These are phyloP conservation scores for Agrilus planipennis DNA, from an alignment of 1,140 invertebrate genomes.

Conservation along the genomic window DNA sequence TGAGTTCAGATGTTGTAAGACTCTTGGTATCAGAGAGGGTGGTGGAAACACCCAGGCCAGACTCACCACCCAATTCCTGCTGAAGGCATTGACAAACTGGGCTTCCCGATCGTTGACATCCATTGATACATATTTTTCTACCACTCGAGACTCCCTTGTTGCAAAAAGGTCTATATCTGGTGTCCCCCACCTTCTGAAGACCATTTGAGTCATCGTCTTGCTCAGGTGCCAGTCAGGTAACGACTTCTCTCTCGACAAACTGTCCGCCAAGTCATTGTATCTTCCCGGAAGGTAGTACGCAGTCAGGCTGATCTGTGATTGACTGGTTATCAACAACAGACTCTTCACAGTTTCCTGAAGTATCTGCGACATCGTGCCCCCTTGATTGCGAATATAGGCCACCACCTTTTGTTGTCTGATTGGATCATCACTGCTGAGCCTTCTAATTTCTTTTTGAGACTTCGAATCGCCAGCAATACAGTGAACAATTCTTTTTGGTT, in stretches of 20 bases:
- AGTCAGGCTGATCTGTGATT: neutral
- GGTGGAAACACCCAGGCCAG: conserved; percentile 17
- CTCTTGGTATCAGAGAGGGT: conserved; percentile 18
- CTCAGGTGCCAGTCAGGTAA: neutral
- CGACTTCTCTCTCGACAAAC: neutral
- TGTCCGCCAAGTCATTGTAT: neutral
- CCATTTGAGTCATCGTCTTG: neutral
- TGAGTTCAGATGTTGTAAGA: conserved; percentile 18
- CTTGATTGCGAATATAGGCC: neutral
- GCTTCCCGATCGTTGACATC: conserved; percentile 9
- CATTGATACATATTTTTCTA: conserved; percentile 7
- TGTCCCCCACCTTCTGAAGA: conserved; percentile 11
- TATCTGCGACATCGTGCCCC: neutral
- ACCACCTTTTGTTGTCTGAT: too few relatives aligned
- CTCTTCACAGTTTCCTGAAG: neutral
- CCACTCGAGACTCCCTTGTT: conserved; percentile 3
- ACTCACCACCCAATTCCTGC: conserved; percentile 9
- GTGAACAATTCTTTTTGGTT: too few relatives aligned
- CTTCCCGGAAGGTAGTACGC: neutral
- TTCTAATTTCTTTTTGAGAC: too few relatives aligned
- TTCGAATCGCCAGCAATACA: conserved; percentile 20
- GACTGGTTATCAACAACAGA: neutral
- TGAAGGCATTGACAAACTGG: conserved; percentile 17
- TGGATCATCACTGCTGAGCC: too few relatives aligned
- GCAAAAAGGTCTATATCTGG: conserved; percentile 14